Evolutionary conservation across 1,140 invertebrate genomes (phyloP).

Genomic region (Heliconius hermathena): DNA sequence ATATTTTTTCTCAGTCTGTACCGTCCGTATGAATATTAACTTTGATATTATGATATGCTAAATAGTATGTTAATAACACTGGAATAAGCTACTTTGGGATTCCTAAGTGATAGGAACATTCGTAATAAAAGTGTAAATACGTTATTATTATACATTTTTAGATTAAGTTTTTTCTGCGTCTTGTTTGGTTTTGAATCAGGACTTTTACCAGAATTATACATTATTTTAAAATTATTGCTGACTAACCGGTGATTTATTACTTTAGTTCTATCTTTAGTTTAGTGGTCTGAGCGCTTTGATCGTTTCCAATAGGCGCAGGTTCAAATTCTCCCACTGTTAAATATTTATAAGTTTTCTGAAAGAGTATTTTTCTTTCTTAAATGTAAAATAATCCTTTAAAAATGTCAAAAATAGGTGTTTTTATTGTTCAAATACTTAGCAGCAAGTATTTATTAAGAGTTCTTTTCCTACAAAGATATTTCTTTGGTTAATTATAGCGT

Average conservation of each 20-base stretch:
- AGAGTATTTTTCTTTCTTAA: no score
- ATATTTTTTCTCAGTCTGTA: constrained; percentile 52
- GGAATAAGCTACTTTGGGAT: constrained; percentile 6
- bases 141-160: neutral
- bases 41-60: constrained; percentile 50
- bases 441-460: no score
- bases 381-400: no score
- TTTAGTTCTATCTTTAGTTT: no score
- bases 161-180: neutral
- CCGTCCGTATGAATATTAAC: constrained; percentile 30
- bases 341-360: no score
- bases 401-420: no score
- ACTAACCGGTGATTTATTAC: neutral
- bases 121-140: constrained; percentile 14
- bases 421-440: no score
- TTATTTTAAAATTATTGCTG: neutral
- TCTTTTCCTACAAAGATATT: no score
- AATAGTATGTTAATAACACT: constrained; percentile 11
- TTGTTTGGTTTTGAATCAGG: neutral
- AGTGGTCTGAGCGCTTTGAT: no score
- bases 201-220: neutral
- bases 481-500: no score
- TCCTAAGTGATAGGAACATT: constrained; percentile 31
- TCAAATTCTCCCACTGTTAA: no score
- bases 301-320: no score